Evolutionary conservation across 2,797 vertebrate genomes (phyloP), one percentile per base, ranked within the genome.

Genomic region (Premnoplex brunnescens): DNA sequence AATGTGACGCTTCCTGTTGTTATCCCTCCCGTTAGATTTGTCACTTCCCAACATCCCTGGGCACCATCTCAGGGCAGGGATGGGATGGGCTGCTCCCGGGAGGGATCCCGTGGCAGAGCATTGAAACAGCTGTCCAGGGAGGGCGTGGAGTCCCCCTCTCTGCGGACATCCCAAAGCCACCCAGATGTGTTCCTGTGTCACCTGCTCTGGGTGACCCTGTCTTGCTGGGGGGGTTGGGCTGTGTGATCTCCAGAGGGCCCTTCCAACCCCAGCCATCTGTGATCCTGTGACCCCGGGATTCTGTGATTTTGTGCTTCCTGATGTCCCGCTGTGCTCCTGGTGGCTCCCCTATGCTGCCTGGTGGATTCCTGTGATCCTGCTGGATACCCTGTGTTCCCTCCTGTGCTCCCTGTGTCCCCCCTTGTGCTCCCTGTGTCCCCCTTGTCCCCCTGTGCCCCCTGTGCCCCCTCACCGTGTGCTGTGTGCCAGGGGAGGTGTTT

Each of bases 401-500:
- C 30, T 52, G 51, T 52, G 27, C 10, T 52, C 18, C 41, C 18
- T 43, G 41, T 43, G 41, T n/a, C n/a, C n/a, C n/a, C 26, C 30
- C 48, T 4, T 12, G 51, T 52, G 18, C 7, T 54, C 41, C 41
- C 41, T 41, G 41, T n/a, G n/a, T n/a, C n/a, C n/a, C n/a, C n/a
- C n/a, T n/a, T n/a, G n/a, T n/a, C n/a, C n/a, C 46, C 23, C 24
- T 48, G 23, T 44, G 44, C 20, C 21, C 44, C 44, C 44, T 44
- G 44, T 44, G 24, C 24, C 22, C 46, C 20, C 44, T 46, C 19
- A 44, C 43, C 19, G 19, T 59, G 10, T 36, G 9, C 66, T 24
- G 16, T 32, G 51, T 26, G 30, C 14, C 87, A 99, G 99, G 99
- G 21, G 99, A 99, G 94, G 98, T 98, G 7, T 97, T 99, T 97